Evolutionary conservation across 2,113 vertebrate genomes (phyloP).

Genomic region (Datnioides undecimradiatus): DNA sequence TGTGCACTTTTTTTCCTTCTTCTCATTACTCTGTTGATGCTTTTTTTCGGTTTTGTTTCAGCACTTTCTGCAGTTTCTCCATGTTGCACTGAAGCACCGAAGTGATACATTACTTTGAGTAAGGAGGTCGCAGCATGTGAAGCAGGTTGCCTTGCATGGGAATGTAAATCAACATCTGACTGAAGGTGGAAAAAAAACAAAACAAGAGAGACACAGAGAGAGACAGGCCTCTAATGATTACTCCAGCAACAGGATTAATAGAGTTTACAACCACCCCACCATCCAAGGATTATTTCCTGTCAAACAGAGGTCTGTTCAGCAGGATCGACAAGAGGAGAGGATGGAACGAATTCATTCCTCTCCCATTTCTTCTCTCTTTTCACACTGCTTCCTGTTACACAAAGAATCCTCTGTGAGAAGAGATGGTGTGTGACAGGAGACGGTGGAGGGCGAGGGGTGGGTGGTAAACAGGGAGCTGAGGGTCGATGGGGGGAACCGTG

Average conservation of each 20-base stretch:
- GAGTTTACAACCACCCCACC: conserved; percentile 59
- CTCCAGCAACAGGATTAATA: conserved; percentile 44
- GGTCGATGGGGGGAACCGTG: conserved; percentile 16
- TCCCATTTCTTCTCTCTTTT: conserved; percentile 64
- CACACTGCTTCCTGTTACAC: conserved; percentile 61
- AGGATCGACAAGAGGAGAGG: conserved; percentile 50
- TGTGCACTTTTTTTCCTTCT: not conserved
- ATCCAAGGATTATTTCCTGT: conserved; percentile 62
- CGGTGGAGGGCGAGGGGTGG: conserved; percentile 13
- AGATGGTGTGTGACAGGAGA: conserved; percentile 53
- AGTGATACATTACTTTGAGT: conserved; percentile 1
- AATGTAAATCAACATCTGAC: conserved; percentile 52
- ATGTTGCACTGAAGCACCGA: not conserved
- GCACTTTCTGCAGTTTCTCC: too few species aligned
- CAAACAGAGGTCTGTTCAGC: conserved; percentile 64
- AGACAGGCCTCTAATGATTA: conserved; percentile 49
- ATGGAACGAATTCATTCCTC: conserved; percentile 70
- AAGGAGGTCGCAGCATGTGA: not conserved
- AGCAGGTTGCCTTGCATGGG: conserved; percentile 13
- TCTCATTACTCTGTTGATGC: not conserved
- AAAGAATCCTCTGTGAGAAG: conserved; percentile 74
- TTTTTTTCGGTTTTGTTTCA: not conserved
- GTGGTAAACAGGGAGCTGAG: not conserved
- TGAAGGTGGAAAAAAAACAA: not conserved
- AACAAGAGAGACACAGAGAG: conserved; percentile 4